These are phyloP conservation scores for Scaptodrosophila latifasciaeformis DNA, from an alignment of 2,888 invertebrate species.

Conservation along the genomic window DNA sequence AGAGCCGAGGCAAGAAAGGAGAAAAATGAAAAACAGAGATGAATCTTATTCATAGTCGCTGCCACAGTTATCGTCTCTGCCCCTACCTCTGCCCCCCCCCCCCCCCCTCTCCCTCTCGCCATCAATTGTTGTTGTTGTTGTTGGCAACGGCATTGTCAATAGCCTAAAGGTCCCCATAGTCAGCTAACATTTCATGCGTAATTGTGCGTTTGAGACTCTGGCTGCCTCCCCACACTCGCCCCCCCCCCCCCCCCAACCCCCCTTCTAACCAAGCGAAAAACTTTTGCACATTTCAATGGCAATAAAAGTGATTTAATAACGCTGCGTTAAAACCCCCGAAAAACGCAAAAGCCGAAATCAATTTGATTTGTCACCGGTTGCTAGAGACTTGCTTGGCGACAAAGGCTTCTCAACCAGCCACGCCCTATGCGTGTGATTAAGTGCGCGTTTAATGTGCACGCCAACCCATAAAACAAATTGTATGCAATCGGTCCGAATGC, in stretches of 20 bases:
- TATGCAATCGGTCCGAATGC: no score
- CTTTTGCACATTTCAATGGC: slow-evolving; percentile 63
- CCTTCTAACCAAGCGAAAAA: slow-evolving; percentile 22
- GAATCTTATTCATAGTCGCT: no score
- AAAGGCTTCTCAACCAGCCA: slow-evolving; percentile 17
- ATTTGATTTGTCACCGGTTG: slow-evolving; percentile 59
- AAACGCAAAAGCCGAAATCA: slow-evolving; percentile 44
- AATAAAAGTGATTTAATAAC: slow-evolving; percentile 67
- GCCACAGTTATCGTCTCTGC: no score
- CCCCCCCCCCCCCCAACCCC: background rate
- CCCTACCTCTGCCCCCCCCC: slow-evolving; percentile 16
- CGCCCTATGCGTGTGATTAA: slow-evolving; percentile 61
- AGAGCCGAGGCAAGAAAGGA: no score
- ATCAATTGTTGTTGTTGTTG: no score
- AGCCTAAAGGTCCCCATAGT: no score
- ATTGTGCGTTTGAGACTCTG: background rate
- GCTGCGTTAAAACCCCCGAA: slow-evolving; percentile 35
- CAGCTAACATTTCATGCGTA: slow-evolving; percentile 6
- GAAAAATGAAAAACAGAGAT: no score
- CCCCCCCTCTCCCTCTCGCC: background rate
- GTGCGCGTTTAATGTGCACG: slow-evolving; percentile 64
- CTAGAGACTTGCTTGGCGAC: background rate
- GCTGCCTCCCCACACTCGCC: background rate
- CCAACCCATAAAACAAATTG: slow-evolving; percentile 59
- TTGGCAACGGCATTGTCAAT: no score